Evolutionary conservation across 2,888 invertebrate species (phyloP), one percentile per base, ranked within the genome.

Genomic region (Callyntrura sp.): DNA sequence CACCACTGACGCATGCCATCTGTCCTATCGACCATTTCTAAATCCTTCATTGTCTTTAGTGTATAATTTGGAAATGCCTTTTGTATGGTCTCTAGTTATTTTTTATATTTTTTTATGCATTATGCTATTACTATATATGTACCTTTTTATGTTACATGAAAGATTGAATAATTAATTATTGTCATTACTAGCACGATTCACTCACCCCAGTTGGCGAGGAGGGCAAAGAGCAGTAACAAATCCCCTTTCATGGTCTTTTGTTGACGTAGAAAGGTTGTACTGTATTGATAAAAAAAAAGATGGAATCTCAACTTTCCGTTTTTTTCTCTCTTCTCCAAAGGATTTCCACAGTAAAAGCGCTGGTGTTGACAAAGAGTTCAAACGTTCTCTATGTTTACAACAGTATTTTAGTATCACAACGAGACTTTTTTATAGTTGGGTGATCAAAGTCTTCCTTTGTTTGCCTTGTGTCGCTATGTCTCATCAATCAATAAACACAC

Each of bases 181-280:
- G 14, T 51, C 48, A 25, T 60, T 28, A 23, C 12, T 28, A 45
- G 43, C 12, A 76, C 23, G 11, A 20, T n/a, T n/a, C 11, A 81
- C 88, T 88, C 43, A 88, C 88, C 88, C 88, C 88, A 88, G 68
- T 88, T 88, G 5, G 88, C 88, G 25, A 88, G 84, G 35, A 88
- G 88, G 17, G 88, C 88, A 84, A 88, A 88, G 76, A 88, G 73
- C 35, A 88, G 68, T 0, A 88, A 23, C 25, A 88, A 65, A 51
- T 88, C 88, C 17, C 88, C 88, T 76, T 88, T 88, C 88, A 88
- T 88, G 70, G 9, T 12, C 9, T n/a, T n/a, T 35, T n/a, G 65
- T 65, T 45, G 23, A 35, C 28, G 55, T 48, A 70, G 17, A 43
- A 20, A 45, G n/a, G 70, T 23, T 73, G 14, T 82, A 45, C 45